Conservation (phyloP, 2,113 vertebrate genomes). For the Petromus typicus region DNA sequence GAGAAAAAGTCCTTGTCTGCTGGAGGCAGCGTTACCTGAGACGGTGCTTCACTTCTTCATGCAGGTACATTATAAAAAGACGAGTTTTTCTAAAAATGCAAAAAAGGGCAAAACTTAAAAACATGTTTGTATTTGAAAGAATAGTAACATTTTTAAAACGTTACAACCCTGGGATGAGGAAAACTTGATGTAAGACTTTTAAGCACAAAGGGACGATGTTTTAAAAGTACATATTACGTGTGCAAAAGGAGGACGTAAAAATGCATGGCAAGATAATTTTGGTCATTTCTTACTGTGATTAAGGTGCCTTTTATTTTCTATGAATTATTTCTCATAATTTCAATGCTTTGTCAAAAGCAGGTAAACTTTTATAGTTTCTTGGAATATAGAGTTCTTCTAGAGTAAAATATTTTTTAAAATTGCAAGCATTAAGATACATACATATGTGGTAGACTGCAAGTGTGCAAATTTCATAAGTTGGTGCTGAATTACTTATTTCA, state of each 20-base stretch:
- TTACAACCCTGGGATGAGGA: conserved; percentile 4
- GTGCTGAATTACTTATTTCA: too few species aligned
- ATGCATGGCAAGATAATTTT: background rate
- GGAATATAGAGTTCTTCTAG: background rate
- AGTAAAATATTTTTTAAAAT: background rate
- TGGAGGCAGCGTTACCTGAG: conserved; percentile 11
- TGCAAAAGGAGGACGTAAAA: conserved; percentile 18
- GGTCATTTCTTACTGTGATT: background rate
- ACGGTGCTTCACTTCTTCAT: conserved; percentile 50
- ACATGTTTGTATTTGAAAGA: background rate
- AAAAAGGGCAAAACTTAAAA: conserved; percentile 35
- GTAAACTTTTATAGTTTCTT: conserved; percentile 45
- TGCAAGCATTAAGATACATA: background rate
- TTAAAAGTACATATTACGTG: background rate
- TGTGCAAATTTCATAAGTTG: background rate
- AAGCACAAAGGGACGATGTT: background rate
- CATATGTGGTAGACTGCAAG: background rate
- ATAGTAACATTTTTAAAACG: conserved; percentile 34
- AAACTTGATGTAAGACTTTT: conserved; percentile 8
- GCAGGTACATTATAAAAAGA: conserved; percentile 68
- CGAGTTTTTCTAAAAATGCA: conserved; percentile 60
- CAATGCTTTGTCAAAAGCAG: conserved; percentile 6
- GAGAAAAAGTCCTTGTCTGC: background rate
- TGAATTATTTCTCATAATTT: conserved; percentile 42
- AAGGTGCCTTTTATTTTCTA: background rate